Conservation (phyloP, 2,888 invertebrate species). For the Latheticus oryzae region DNA sequence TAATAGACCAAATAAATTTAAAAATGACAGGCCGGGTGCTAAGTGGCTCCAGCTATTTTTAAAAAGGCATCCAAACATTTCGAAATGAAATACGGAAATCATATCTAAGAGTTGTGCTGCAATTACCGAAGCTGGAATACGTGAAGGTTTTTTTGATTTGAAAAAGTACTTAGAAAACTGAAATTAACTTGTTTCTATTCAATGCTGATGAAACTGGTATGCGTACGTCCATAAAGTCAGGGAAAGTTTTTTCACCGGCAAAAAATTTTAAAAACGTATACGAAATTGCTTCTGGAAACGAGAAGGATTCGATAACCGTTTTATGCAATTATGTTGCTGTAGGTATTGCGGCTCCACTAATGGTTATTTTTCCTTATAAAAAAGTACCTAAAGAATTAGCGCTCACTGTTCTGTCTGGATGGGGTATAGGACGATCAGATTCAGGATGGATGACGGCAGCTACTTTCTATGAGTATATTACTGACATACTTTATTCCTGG, state of each 20-base stretch:
- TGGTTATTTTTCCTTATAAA: background rate
- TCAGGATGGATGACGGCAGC: constrained; percentile 56
- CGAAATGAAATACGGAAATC: too few relatives aligned
- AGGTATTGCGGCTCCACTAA: background rate
- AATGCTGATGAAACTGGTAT: background rate
- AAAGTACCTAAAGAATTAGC: background rate
- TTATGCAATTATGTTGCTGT: background rate
- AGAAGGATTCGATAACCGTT: background rate
- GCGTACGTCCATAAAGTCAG: background rate
- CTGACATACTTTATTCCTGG: constrained; percentile 49
- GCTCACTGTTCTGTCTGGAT: constrained; percentile 23
- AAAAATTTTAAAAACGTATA: constrained; percentile 6
- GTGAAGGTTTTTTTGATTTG: too few relatives aligned
- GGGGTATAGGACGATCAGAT: constrained; percentile 53
- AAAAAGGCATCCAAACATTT: too few relatives aligned
- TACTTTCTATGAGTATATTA: constrained; percentile 52
- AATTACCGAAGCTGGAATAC: too few relatives aligned
- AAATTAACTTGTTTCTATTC: too few relatives aligned
- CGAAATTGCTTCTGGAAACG: background rate
- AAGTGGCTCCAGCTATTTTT: too few relatives aligned
- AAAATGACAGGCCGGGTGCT: too few relatives aligned
- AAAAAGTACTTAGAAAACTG: too few relatives aligned
- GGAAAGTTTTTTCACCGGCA: background rate
- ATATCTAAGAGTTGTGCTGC: too few relatives aligned
- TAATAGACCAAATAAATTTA: too few relatives aligned